Conservation (phyloP, 2,888 invertebrate genomes). For the Drosophila affinis region DNA sequence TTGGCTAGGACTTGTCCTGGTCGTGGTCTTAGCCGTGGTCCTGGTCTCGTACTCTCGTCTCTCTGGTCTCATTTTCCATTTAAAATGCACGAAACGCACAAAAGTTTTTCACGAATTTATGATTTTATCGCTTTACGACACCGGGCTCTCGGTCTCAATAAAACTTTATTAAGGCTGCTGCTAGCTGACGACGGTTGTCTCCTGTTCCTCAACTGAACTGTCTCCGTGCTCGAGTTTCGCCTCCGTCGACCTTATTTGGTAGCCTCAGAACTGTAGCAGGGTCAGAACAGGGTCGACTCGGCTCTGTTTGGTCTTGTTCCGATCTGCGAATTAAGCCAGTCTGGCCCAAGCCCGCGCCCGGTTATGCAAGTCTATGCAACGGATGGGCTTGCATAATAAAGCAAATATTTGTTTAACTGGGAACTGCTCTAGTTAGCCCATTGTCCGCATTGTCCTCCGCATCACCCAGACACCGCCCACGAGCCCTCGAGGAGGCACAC, state of each 20-base stretch:
- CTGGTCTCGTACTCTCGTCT: conserved; percentile 22
- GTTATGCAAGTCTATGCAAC: conserved; percentile 78
- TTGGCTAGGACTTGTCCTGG: conserved; percentile 18
- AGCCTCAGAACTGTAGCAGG: conserved; percentile 70
- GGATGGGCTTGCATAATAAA: conserved; percentile 74
- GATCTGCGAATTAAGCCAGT: conserved; percentile 37
- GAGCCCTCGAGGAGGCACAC: conserved; percentile 36
- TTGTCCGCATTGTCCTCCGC: conserved; percentile 53
- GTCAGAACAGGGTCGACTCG: conserved; percentile 20
- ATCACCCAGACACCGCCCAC: conserved; percentile 64
- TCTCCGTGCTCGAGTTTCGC: conserved; percentile 67
- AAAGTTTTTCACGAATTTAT: conserved; percentile 69
- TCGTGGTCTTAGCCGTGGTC: conserved; percentile 3
- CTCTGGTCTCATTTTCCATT: conserved; percentile 64
- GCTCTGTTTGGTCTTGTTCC: neutral
- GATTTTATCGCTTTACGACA: conserved; percentile 75
- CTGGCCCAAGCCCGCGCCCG: conserved; percentile 40
- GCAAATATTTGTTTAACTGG: conserved; percentile 61
- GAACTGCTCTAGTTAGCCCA: conserved; percentile 72
- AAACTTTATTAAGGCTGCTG: conserved; percentile 66
- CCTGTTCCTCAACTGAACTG: conserved; percentile 16
- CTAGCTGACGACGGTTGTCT: conserved; percentile 4
- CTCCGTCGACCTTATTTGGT: conserved; percentile 72
- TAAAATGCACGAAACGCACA: conserved; percentile 61
- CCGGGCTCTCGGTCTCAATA: conserved; percentile 53